These are phyloP conservation scores for Phacellophora camtschatica DNA, from an alignment of 30 jellyfish, hydroid and myxozoan genomes.

Conservation along the genomic window DNA sequence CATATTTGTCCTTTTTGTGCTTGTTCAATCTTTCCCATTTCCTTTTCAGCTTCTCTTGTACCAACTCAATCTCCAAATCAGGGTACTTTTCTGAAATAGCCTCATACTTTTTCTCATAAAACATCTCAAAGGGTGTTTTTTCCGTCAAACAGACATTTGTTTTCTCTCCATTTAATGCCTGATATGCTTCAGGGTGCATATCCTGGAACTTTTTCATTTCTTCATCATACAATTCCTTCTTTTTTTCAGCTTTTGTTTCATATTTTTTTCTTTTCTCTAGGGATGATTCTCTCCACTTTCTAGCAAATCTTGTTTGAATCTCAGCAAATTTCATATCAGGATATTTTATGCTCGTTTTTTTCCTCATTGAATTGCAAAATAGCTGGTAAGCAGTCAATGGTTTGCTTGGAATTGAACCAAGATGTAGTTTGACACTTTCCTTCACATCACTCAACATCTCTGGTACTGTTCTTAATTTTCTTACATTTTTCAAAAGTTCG, in stretches of 20 bases:
- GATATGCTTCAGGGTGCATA: slow-evolving; percentile 30
- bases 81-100: slow-evolving; percentile 31
- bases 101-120: slow-evolving; percentile 19
- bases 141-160: background rate
- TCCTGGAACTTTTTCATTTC: slow-evolving; percentile 15
- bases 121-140: slow-evolving; percentile 28
- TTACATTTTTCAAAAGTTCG: slow-evolving; percentile 6
- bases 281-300: slow-evolving; percentile 57
- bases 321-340: slow-evolving; percentile 26
- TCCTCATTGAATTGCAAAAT: slow-evolving; percentile 26
- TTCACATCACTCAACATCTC: slow-evolving; percentile 48
- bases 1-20: slow-evolving; percentile 18
- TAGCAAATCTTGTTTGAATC: slow-evolving; percentile 19
- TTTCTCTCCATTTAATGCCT: background rate
- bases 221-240: slow-evolving; percentile 19
- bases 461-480: slow-evolving; percentile 50
- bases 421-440: slow-evolving; percentile 8
- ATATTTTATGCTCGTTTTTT: slow-evolving; percentile 1
- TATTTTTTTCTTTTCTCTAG: slow-evolving; percentile 37
- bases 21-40: slow-evolving; percentile 53
- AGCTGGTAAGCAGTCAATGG: slow-evolving; percentile 39
- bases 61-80: slow-evolving; percentile 11
- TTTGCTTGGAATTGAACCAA: slow-evolving; percentile 25
- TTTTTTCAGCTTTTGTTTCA: slow-evolving; percentile 17
- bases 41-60: slow-evolving; percentile 17